phyloP scores from a whole-genome alignment of 2,113 vertebrate species.

The Corydoras maculifer region DNA sequence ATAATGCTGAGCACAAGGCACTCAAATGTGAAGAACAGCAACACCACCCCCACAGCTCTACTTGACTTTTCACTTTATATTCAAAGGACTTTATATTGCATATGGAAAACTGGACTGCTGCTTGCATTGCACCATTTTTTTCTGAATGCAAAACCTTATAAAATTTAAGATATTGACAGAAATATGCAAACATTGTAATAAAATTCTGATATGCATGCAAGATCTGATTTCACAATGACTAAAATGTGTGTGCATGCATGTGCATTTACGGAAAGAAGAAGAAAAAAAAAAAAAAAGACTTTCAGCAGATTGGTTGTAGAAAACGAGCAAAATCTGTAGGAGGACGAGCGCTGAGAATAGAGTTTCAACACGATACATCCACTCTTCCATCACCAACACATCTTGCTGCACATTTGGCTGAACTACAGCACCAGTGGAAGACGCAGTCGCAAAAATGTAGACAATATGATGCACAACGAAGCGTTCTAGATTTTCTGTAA shows the following conservation, averaged over 20 bases:
- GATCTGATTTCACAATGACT: background rate
- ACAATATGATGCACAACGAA: slow-evolving; percentile 1
- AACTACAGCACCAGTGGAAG: background rate
- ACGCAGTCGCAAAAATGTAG: slow-evolving; percentile 15
- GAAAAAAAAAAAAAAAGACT: too few relatives aligned
- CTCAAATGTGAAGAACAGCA: background rate
- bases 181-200: too few relatives aligned
- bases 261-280: too few relatives aligned
- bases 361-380: background rate
- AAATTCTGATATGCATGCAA: too few relatives aligned
- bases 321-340: too few relatives aligned
- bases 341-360: too few relatives aligned
- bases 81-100: background rate
- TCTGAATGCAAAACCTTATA: too few relatives aligned
- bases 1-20: background rate
- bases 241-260: background rate
- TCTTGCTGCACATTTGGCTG: background rate
- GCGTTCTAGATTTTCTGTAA: slow-evolving; percentile 1
- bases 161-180: too few relatives aligned
- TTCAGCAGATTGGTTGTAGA: too few relatives aligned
- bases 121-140: background rate
- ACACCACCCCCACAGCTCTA: background rate
- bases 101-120: background rate
- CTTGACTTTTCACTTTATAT: background rate
- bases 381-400: background rate